phyloP scores from a whole-genome alignment of 2,113 vertebrate species.

The Epinephelus lanceolatus region DNA sequence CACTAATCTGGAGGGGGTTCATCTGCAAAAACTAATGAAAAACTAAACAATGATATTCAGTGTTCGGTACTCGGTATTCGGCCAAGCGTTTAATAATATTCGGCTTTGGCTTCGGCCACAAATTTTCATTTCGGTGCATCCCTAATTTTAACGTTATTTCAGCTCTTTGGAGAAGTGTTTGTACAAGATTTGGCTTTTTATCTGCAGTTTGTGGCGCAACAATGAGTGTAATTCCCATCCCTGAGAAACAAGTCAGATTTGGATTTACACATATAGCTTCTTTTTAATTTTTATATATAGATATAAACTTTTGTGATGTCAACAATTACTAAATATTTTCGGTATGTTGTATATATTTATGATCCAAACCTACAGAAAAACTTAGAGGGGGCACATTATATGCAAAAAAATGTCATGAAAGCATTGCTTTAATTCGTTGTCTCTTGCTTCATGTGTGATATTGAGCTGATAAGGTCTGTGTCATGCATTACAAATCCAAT shows the following conservation, averaged over 20 bases:
- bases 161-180: neutral
- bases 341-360: neutral
- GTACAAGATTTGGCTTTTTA: neutral
- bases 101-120: no score
- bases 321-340: no score
- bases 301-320: neutral
- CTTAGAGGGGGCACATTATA: neutral
- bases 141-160: neutral
- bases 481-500: neutral
- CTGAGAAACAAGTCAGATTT: neutral
- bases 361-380: neutral
- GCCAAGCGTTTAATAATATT: no score
- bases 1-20: no score
- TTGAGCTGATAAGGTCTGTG: neutral
- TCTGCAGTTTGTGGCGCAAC: neutral
- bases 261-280: neutral
- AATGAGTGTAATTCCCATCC: neutral
- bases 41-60: no score
- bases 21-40: no score
- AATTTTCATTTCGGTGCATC: no score
- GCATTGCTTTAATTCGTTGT: neutral
- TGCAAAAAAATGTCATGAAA: no score
- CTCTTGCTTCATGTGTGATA: neutral
- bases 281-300: neutral
- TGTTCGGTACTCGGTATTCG: no score